Evolutionary conservation across 1,140 invertebrate species (phyloP).

Genomic region (Eubasilissa regina): DNA sequence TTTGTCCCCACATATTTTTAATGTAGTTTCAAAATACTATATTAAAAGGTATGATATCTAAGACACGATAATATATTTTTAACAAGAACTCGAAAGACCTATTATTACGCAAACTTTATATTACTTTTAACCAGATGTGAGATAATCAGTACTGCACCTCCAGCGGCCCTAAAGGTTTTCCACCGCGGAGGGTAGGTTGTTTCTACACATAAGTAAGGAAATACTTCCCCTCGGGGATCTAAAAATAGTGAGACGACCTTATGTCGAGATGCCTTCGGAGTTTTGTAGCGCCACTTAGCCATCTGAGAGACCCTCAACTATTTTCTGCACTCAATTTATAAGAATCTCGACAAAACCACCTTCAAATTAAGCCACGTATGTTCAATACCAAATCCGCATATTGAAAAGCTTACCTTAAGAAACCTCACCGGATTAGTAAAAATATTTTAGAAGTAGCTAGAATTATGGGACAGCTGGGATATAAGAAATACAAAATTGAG

Average conservation of each 20-base stretch:
- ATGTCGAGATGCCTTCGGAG: not conserved
- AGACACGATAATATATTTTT: too few species aligned
- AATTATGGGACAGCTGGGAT: too few species aligned
- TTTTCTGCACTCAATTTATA: constrained; percentile 4
- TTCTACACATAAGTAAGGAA: not conserved
- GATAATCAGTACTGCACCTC: not conserved
- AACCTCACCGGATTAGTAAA: not conserved
- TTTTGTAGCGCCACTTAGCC: not conserved
- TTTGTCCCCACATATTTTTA: too few species aligned
- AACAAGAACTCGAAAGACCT: too few species aligned
- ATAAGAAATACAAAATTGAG: too few species aligned
- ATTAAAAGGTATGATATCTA: too few species aligned
- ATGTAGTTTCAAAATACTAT: too few species aligned
- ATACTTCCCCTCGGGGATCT: not conserved
- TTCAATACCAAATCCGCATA: not conserved
- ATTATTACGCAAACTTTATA: too few species aligned
- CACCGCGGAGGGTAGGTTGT: too few species aligned
- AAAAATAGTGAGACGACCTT: constrained; percentile 11
- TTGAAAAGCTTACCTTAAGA: not conserved
- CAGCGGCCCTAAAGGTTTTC: too few species aligned
- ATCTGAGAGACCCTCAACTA: not conserved
- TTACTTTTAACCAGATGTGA: not conserved
- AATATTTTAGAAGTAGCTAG: too few species aligned
- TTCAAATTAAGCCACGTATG: not conserved
- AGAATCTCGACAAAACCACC: not conserved